Evolutionary conservation across 2,888 invertebrate species (phyloP).

Genomic region (Eupithecia subfuscata): DNA sequence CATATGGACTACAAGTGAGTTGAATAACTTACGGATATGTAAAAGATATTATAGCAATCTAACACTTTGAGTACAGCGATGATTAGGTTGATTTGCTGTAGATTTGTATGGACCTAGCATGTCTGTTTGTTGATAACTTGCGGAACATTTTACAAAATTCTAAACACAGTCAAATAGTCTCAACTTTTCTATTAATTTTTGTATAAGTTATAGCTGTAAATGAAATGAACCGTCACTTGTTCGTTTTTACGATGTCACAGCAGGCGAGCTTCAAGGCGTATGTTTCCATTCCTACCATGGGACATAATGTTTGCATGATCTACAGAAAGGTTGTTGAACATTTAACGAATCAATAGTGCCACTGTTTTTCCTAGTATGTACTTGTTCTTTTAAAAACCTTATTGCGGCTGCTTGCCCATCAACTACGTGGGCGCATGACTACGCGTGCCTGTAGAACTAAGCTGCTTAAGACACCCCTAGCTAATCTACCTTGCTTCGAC

Average conservation of each 20-base stretch:
- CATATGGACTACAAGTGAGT: constrained; percentile 97
- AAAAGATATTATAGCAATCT: not conserved
- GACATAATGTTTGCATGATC: not conserved
- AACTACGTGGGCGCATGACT: too few relatives aligned
- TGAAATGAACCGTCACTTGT: not conserved
- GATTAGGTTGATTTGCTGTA: not conserved
- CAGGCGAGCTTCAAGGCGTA: not conserved
- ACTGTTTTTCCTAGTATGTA: too few relatives aligned
- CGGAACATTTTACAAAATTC: not conserved
- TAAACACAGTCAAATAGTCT: not conserved
- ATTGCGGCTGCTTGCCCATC: too few relatives aligned
- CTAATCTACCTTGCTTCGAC: too few relatives aligned
- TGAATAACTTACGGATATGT: not conserved
- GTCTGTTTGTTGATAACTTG: not conserved
- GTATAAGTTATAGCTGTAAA: not conserved
- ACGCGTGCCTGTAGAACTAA: too few relatives aligned
- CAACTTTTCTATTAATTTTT: not conserved
- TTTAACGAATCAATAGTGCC: too few relatives aligned
- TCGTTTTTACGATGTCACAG: not conserved
- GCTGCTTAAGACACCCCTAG: too few relatives aligned
- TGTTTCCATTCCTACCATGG: not conserved
- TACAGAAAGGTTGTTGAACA: not conserved
- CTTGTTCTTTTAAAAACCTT: not conserved
- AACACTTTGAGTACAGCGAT: not conserved
- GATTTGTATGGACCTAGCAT: not conserved